Evolutionary conservation across 2,113 vertebrate species (phyloP).

Genomic region (Pterocles burchelli): DNA sequence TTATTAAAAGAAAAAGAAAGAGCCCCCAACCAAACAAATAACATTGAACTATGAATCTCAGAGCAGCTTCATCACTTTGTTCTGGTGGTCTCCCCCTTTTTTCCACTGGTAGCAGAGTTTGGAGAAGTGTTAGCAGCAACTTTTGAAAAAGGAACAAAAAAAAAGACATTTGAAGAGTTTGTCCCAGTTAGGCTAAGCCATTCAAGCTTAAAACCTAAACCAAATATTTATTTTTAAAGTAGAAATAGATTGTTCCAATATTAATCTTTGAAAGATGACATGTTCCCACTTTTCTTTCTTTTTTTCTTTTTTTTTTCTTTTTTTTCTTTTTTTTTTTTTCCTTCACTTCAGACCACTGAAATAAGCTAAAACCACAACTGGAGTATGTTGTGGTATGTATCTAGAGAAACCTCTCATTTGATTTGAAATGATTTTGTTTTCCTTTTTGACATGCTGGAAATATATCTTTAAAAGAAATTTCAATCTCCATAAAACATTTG

Average conservation of each 20-base stretch:
- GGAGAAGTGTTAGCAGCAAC: not conserved
- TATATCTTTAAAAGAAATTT: not conserved
- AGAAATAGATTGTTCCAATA: not conserved
- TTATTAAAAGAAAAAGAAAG: slow-evolving; percentile 48
- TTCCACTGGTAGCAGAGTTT: not conserved
- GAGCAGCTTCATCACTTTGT: not conserved
- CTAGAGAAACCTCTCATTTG: not conserved
- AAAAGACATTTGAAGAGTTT: not conserved
- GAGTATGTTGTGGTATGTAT: not conserved
- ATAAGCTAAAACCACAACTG: not conserved
- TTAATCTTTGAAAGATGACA: not conserved
- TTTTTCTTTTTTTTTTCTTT: not conserved
- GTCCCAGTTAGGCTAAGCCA: not conserved
- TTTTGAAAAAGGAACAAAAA: not conserved
- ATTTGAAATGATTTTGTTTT: not conserved
- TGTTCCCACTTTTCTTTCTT: not conserved
- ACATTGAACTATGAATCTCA: not conserved
- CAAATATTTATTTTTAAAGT: not conserved
- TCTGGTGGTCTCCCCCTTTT: not conserved
- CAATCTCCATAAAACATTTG: not conserved
- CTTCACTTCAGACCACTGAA: not conserved
- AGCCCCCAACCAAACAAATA: slow-evolving; percentile 47
- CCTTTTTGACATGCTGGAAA: not conserved
- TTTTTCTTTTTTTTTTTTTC: not conserved
- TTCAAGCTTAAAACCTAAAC: not conserved